Base-by-base conservation (phyloP, 2,888 invertebrate species). In the Cephonodes hylas region DNA sequence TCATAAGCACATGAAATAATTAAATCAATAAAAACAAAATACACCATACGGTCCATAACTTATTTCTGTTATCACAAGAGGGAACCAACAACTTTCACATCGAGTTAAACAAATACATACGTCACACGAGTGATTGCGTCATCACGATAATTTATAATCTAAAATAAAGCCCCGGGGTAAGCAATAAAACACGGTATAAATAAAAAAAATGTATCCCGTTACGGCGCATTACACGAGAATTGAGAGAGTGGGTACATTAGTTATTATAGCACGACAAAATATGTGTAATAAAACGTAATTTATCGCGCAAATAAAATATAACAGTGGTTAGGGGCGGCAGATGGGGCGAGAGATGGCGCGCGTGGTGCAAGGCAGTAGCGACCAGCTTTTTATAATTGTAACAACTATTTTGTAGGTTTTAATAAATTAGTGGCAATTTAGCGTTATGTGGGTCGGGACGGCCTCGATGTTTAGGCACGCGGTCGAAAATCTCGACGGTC, bases 241-340 rank as follows among this genome's bases (percentile, higher is more conserved):
- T 89, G 89, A 87, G 89, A 88, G 89, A 88, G 87, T 85, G 83
- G 88, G 87, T 93, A 90, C 93, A 93, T 93, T 93, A 93, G 92
- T 93, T 93, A 92, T 93, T 91, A 92, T 93, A 93, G 91, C 93
- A 91, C 93, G 91, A 92, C 93, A 93, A 93, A 93, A 93, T 93
- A 93, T 93, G 91, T 92, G 93, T 89, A 93, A 93, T 93, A 93
- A 93, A 93, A 93, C 73, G 86, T 90, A 86, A 93, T 93, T 93
- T 93, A 93, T 93, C 81, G 87, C 80, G 75, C 86, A 92, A 92
- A 93, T 93, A 93, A 93, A 93, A 92, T 91, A 91, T 91, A 90
- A 89, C 89, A 86, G 90, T 83, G 91, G 91, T 90, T 89, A 88
- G 91, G 86, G 87, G 88, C 79, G 89, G 91, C 91, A 91, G 91